Evolutionary conservation across 2,797 vertebrate species (phyloP).

Genomic region (Heliangelus exortis): DNA sequence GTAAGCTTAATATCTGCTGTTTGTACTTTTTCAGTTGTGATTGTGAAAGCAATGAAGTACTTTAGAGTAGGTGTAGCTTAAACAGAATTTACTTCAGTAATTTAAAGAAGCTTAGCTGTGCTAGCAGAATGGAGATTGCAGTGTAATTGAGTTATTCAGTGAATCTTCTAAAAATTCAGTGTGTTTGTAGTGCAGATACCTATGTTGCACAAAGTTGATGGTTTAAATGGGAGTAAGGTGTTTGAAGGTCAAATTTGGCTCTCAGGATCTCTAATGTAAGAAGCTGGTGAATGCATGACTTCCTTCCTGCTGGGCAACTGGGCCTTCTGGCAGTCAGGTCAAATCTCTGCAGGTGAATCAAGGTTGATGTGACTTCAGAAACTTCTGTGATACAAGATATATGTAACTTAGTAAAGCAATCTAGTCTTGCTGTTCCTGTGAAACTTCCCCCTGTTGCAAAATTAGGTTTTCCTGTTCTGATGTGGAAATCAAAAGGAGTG

Average conservation of each 20-base stretch:
- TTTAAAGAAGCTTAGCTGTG: background rate
- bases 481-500: background rate
- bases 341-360: background rate
- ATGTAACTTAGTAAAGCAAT: background rate
- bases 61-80: background rate
- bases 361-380: background rate
- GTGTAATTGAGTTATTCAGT: background rate
- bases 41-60: background rate
- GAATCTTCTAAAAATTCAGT: background rate
- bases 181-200: background rate
- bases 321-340: background rate
- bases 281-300: background rate
- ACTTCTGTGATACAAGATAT: background rate
- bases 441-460: slow-evolving; percentile 21
- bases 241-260: background rate
- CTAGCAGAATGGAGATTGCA: background rate
- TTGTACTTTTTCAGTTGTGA: background rate
- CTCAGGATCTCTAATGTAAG: background rate
- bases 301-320: background rate
- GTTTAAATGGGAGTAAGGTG: background rate
- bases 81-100: background rate
- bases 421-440: background rate
- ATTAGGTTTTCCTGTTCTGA: slow-evolving; percentile 31
- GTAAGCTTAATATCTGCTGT: background rate
- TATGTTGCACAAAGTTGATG: background rate